Evolutionary conservation across 2,888 invertebrate genomes (phyloP), one percentile per base, ranked within the genome.

Genomic region (Tinea semifulvella): DNA sequence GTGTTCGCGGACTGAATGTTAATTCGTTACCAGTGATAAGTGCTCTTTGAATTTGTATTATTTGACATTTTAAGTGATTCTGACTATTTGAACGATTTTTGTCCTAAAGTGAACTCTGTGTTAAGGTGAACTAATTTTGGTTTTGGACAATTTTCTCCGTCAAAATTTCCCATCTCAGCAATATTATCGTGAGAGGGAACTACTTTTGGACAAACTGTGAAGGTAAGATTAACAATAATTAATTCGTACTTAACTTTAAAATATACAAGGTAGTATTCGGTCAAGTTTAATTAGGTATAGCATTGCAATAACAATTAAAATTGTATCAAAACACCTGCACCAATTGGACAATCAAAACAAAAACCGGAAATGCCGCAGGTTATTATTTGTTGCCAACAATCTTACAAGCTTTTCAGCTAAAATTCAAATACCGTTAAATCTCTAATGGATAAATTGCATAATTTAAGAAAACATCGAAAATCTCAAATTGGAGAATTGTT

Each of bases 11-110:
- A 52, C 56, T 59, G 64, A 63, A 69, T 66, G 64, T 66, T 63
- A 65, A 65, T 64, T 63, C 44, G 59, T 58, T 53, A 52, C n/a
- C 57, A 44, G 68, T 68, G 73, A 70, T 69, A 71, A 70, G 64
- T 68, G 64, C 62, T 61, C 4, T 28, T 28, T 28, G 25, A 35
- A 11, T 11, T 35, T 35, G 3, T 14, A 11, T 10, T 8, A 39
- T 45, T 56, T 63, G 65, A 68, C 71, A n/a, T 62, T 66, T 67
- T 67, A 62, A 63, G 65, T 57, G 58, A 35, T 13, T 35, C 7
- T 35, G 7, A 14, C 14, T n/a, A n/a, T n/a, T n/a, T n/a, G n/a
- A n/a, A n/a, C n/a, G 25, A 22, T 8, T 7, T 22, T 22, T 35
- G 3, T 2, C 7, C 2, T 17, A 18, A 18, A 36, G 36, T 36